Evolutionary conservation across 2,888 invertebrate species (phyloP), one percentile per base, ranked within the genome.

Genomic region (Gibbula magus): DNA sequence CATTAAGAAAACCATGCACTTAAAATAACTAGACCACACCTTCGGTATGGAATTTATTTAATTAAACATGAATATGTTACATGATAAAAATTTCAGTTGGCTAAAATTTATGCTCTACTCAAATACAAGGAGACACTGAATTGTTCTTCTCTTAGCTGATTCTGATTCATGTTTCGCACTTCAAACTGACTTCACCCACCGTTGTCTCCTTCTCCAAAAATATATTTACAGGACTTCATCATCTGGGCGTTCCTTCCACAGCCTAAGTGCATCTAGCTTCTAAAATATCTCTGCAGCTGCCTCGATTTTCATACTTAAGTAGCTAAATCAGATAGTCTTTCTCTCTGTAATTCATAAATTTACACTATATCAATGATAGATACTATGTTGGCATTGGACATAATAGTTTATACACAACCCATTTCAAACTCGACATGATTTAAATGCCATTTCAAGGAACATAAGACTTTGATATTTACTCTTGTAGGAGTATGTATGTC

Each of bases 21-120:
- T 75, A 54, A 75, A 75, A 75, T 74, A 74, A 39, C 53, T 53
- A 74, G 70, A 52, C 53, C 76, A 76, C 45, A 51, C 70, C 66
- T 70, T 80, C 22, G 25, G 77, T 77, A 81, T 73, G 79, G 79
- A 52, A 77, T 75, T 79, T 81, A 76, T 76, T 77, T 80, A 29
- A 73, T 75, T 77, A 67, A 81, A 81, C 81, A 81, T 79, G 73
- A 79, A 79, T 75, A 78, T 61, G 52, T 73, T 81, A 79, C 78
- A 81, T 79, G 79, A 79, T 81, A 81, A 81, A 79, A 81, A 78
- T 81, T 75, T 78, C 18, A 22, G 53, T 56, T 22, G 3, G 75
- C 75, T 76, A 76, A 76, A 76, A 76, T 53, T 20, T 29, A 52
- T 76, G 29, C 54, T 29, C 51, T 53, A 74, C 74, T 45, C 39